phyloP scores from a whole-genome alignment of 2,797 vertebrate genomes.

The Peromyscus nudipes region DNA sequence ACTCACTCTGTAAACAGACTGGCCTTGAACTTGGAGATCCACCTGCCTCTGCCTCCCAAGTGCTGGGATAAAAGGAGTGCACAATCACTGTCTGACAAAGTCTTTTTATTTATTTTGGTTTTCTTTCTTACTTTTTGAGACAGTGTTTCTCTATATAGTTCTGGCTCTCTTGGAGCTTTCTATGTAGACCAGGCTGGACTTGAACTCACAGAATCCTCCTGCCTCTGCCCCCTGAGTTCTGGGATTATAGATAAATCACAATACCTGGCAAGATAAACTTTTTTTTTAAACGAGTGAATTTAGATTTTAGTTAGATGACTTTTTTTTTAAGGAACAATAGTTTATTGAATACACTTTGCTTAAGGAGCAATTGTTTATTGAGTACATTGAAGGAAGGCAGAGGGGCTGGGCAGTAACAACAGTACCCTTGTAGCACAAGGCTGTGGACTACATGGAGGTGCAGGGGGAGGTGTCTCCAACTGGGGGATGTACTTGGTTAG shows the following conservation, averaged over 20 bases:
- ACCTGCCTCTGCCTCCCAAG: too few relatives aligned
- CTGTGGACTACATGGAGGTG: background rate
- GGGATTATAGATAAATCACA: background rate
- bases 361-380: background rate
- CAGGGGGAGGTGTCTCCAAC: background rate
- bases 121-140: background rate
- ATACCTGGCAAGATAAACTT: background rate
- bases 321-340: background rate
- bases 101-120: background rate
- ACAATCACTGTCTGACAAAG: background rate
- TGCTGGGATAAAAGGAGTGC: too few relatives aligned
- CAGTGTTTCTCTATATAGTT: background rate
- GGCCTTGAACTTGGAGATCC: background rate
- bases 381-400: background rate
- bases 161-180: background rate
- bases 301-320: slow-evolving; percentile 34
- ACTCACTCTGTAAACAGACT: background rate
- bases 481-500: background rate
- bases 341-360: background rate
- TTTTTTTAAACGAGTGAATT: slow-evolving; percentile 40
- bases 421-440: background rate
- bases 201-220: background rate
- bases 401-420: background rate
- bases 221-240: background rate
- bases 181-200: background rate